These are phyloP conservation scores for Meteorus sp. DNA, from an alignment of 1,140 invertebrate species.

Conservation along the genomic window DNA sequence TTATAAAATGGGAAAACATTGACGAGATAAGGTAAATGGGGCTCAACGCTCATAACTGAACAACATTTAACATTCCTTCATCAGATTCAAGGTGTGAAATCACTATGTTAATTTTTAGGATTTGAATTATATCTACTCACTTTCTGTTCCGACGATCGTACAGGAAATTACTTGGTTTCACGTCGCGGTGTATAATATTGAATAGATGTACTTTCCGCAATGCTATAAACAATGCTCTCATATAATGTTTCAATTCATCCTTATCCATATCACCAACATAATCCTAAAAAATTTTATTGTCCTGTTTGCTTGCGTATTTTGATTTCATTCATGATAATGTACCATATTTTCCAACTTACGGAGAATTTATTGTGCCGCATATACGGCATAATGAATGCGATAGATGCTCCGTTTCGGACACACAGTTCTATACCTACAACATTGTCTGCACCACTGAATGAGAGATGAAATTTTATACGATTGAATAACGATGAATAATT, in stretches of 20 bases:
- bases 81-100: too few species aligned
- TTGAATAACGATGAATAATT: neutral
- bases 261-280: constrained; percentile 73
- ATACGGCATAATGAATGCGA: constrained; percentile 90
- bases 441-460: constrained; percentile 77
- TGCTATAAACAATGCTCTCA: constrained; percentile 80
- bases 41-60: too few species aligned
- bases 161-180: constrained; percentile 93
- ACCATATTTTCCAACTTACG: too few species aligned
- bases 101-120: too few species aligned
- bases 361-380: constrained; percentile 80
- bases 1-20: too few species aligned
- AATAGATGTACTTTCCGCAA: constrained; percentile 80
- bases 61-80: too few species aligned
- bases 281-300: constrained; percentile 64
- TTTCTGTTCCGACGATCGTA: constrained; percentile 77
- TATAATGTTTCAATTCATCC: constrained; percentile 76
- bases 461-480: neutral
- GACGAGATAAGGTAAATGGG: too few species aligned
- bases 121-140: constrained; percentile 58
- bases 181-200: constrained; percentile 86
- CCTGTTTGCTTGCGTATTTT: too few species aligned
- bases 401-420: constrained; percentile 75
- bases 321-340: too few species aligned
- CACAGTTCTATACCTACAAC: constrained; percentile 81